A percentile compares a stretch with the other conserved stretches of the same genome.
Conservation (phyloP, 2,888 invertebrate genomes). For the Lochmaea capreae region DNA sequence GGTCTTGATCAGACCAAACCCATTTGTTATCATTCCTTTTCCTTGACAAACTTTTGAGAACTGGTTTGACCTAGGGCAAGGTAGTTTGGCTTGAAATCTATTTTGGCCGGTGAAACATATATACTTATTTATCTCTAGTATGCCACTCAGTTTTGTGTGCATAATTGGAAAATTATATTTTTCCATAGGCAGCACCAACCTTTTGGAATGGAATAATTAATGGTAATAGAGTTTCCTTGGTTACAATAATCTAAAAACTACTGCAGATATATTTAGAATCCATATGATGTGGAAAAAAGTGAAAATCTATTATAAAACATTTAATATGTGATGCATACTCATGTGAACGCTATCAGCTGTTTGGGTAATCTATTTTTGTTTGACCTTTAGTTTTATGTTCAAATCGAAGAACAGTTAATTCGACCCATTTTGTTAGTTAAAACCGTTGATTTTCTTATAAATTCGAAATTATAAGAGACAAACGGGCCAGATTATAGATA, state of each 20-base stretch:
- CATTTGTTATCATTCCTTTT: too few relatives aligned
- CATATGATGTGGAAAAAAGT: constrained; percentile 7
- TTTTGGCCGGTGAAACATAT: background rate
- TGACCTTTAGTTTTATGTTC: constrained; percentile 27
- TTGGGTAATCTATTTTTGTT: constrained; percentile 34
- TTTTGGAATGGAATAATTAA: background rate
- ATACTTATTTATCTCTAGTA: background rate
- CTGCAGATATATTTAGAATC: constrained; percentile 6
- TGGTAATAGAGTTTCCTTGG: background rate
- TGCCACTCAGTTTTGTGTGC: background rate
- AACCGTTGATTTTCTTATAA: too few relatives aligned
- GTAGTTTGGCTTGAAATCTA: background rate
- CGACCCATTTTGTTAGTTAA: background rate
- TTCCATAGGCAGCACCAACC: background rate
- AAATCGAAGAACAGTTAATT: background rate
- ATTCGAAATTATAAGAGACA: too few relatives aligned
- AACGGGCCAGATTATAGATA: too few relatives aligned
- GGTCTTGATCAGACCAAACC: too few relatives aligned
- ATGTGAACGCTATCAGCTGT: constrained; percentile 31
- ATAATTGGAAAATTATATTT: background rate
- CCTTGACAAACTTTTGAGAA: too few relatives aligned
- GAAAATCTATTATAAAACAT: constrained; percentile 25
- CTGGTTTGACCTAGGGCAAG: too few relatives aligned
- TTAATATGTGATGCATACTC: constrained; percentile 25
- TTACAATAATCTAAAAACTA: background rate